These are phyloP conservation scores for Gonatopus flavifemur DNA, from an alignment of 1,140 invertebrate genomes.

Conservation along the genomic window DNA sequence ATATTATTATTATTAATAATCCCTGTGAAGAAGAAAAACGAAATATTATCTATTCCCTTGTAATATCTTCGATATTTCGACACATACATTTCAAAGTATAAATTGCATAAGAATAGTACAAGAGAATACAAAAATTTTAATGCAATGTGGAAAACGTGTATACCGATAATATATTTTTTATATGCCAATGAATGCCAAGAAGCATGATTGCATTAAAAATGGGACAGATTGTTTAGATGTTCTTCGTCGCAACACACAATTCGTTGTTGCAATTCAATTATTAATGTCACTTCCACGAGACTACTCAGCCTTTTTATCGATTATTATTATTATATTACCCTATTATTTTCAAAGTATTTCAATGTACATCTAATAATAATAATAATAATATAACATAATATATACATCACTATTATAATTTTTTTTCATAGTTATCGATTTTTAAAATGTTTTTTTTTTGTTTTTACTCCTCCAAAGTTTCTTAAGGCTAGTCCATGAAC, in stretches of 20 bases:
- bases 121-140: constrained; percentile 46
- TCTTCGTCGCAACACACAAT: constrained; percentile 23
- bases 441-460: no score
- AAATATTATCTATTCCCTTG: no score
- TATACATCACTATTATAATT: constrained; percentile 17
- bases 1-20: no score
- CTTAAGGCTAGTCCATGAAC: constrained; percentile 48
- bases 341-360: constrained; percentile 26
- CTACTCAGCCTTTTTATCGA: constrained; percentile 36
- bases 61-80: constrained; percentile 28
- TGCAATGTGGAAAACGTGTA: constrained; percentile 52
- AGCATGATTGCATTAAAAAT: constrained; percentile 37
- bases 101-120: constrained; percentile 46
- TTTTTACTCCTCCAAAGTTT: constrained; percentile 46
- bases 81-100: constrained; percentile 24
- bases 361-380: constrained; percentile 15
- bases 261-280: no score
- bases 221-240: constrained; percentile 38
- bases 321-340: constrained; percentile 16
- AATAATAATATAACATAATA: no score
- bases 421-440: background rate
- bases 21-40: no score
- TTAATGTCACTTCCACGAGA: constrained; percentile 29
- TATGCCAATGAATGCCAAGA: constrained; percentile 49
- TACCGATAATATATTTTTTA: constrained; percentile 58